phyloP scores from a whole-genome alignment of 2,113 vertebrate species.

The Prionailurus bengalensis region DNA sequence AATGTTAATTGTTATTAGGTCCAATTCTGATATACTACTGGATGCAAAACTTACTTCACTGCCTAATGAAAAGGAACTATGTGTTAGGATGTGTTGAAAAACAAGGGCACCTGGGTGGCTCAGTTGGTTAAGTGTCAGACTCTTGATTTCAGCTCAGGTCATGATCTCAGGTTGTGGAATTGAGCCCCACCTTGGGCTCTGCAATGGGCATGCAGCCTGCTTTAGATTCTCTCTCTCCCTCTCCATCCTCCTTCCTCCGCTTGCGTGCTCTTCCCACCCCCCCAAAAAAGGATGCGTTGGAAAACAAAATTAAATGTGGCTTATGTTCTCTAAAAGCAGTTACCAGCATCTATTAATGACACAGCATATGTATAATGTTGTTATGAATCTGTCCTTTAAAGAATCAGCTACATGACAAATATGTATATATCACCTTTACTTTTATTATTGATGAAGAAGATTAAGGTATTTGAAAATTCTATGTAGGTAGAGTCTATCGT shows the following conservation, averaged over 20 bases:
- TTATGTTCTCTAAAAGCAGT: background rate
- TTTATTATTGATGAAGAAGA: background rate
- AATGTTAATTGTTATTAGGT: background rate
- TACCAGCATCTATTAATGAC: background rate
- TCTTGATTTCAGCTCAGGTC: no score
- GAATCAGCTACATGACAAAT: background rate
- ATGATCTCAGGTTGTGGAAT: no score
- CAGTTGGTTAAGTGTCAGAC: no score
- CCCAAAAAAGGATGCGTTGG: background rate
- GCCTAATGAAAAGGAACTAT: background rate
- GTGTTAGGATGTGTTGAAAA: background rate
- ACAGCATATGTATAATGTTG: background rate
- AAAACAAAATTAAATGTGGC: background rate
- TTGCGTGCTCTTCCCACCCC: rapidly evolving
- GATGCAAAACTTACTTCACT: background rate
- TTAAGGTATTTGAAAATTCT: background rate
- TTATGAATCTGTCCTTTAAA: slow-evolving; percentile 1
- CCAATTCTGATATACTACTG: background rate
- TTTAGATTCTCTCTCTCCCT: no score
- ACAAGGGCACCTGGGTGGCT: no score
- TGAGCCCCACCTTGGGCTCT: no score
- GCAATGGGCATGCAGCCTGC: no score
- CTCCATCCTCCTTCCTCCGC: no score
- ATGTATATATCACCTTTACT: background rate
- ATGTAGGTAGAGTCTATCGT: background rate